phyloP scores from a whole-genome alignment of 2,113 vertebrate species.

The Callopanchax toddi region DNA sequence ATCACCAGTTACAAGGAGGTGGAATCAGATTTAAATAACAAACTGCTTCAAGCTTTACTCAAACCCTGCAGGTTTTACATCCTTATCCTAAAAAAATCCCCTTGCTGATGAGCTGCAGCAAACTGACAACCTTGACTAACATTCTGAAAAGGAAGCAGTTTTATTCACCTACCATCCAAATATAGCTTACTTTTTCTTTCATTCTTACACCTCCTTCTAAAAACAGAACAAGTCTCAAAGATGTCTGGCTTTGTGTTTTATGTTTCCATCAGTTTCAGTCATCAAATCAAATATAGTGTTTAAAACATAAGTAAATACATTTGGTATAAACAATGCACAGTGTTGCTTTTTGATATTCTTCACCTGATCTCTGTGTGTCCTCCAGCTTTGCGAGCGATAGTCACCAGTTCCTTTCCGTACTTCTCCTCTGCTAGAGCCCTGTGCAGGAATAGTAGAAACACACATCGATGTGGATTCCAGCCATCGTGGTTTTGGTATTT shows the following conservation, averaged over 20 bases:
- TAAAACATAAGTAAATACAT: too few species aligned
- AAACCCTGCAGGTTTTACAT: too few species aligned
- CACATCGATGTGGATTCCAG: not conserved
- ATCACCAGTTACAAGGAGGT: too few species aligned
- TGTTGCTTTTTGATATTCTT: too few species aligned
- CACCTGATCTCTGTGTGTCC: slow-evolving; percentile 91
- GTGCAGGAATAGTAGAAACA: slow-evolving; percentile 30
- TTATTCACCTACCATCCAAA: not conserved
- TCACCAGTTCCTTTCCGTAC: slow-evolving; percentile 92
- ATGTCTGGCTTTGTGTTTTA: too few species aligned
- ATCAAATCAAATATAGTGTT: too few species aligned
- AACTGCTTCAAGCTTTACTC: too few species aligned
- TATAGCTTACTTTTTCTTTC: not conserved
- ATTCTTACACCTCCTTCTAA: not conserved
- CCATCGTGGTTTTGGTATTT: not conserved
- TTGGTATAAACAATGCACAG: too few species aligned
- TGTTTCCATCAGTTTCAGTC: too few species aligned
- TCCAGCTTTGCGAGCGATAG: slow-evolving; percentile 88
- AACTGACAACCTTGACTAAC: slow-evolving; percentile 1
- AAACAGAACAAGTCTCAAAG: not conserved
- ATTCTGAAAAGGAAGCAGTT: not conserved
- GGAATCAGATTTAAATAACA: too few species aligned
- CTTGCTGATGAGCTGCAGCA: slow-evolving; percentile 13
- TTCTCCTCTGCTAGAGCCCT: slow-evolving; percentile 93
- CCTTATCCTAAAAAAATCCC: not conserved